Evolutionary conservation across 2,113 vertebrate species (phyloP).

Genomic region (Beaufortia kweichowensis): DNA sequence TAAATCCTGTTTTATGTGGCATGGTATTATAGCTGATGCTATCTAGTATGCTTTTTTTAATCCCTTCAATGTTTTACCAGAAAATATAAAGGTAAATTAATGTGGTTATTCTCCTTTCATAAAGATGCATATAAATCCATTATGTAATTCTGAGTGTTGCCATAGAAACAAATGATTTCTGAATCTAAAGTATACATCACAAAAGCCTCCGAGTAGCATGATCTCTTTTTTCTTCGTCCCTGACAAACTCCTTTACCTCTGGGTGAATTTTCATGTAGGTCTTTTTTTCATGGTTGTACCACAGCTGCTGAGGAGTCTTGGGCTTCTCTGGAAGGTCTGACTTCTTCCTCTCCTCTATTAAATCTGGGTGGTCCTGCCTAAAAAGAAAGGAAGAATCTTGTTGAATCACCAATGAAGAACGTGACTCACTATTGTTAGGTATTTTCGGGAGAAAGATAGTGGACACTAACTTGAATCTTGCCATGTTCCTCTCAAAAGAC

Average conservation of each 20-base stretch:
- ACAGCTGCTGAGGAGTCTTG: constrained; percentile 80
- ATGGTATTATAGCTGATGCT: no score
- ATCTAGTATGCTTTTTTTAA: no score
- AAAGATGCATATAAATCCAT: no score
- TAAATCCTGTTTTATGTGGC: no score
- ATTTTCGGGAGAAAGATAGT: background rate
- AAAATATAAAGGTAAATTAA: no score
- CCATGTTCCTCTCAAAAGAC: constrained; percentile 79
- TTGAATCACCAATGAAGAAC: background rate
- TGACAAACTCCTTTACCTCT: constrained; percentile 60
- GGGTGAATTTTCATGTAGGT: constrained; percentile 78
- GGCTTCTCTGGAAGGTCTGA: constrained; percentile 79
- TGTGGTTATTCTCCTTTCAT: no score
- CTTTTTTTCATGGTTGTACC: constrained; percentile 83
- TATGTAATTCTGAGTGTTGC: no score
- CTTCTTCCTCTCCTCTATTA: constrained; percentile 77
- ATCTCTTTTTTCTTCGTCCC: background rate
- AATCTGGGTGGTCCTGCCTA: constrained; percentile 77
- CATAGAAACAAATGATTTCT: no score
- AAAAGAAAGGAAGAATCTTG: background rate
- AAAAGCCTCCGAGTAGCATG: no score
- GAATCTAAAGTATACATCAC: no score
- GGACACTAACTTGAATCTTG: constrained; percentile 73
- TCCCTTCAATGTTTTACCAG: no score
- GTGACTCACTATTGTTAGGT: background rate